These are phyloP conservation scores for Drosophila ogumai DNA, from an alignment of 1,140 invertebrate genomes.

Conservation along the genomic window DNA sequence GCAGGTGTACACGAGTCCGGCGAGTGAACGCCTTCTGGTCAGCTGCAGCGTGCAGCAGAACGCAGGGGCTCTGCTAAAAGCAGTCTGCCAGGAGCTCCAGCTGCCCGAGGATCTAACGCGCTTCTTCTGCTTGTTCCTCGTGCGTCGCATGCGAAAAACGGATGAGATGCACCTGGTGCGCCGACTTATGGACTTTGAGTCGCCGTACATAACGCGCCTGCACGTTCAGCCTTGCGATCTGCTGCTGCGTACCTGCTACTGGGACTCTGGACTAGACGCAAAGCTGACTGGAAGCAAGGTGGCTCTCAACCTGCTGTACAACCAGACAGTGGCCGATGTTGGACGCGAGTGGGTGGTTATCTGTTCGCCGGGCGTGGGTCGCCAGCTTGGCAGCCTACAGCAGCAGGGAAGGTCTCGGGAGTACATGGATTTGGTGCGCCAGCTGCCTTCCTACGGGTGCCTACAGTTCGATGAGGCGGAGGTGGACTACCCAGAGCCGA, in stretches of 20 bases:
- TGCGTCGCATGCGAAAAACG: constrained; percentile 89
- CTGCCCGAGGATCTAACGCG: constrained; percentile 91
- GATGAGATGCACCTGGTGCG: constrained; percentile 90
- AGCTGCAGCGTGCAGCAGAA: constrained; percentile 92
- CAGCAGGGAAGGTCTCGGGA: constrained; percentile 92
- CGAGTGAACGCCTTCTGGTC: constrained; percentile 93
- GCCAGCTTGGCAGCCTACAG: constrained; percentile 89
- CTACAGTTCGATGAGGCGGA: constrained; percentile 87
- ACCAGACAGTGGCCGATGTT: constrained; percentile 94
- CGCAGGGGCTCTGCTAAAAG: constrained; percentile 92
- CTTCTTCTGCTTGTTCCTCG: constrained; percentile 95
- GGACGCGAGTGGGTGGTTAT: constrained; percentile 95
- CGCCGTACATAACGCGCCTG: constrained; percentile 94
- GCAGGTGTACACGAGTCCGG: constrained; percentile 86
- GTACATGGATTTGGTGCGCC: constrained; percentile 92
- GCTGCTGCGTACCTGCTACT: constrained; percentile 93
- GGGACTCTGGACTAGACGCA: constrained; percentile 94
- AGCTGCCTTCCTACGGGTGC: constrained; percentile 94
- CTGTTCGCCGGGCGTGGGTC: constrained; percentile 89
- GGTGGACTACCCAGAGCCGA: constrained; percentile 90
- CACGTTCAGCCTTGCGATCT: constrained; percentile 88
- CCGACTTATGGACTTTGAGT: constrained; percentile 97
- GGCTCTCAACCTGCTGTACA: constrained; percentile 94
- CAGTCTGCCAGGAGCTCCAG: constrained; percentile 91
- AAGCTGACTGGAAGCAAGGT: constrained; percentile 92